Evolutionary conservation across 2,888 invertebrate genomes (phyloP), one percentile per base, ranked within the genome.

Genomic region (Noctua fimbriata): DNA sequence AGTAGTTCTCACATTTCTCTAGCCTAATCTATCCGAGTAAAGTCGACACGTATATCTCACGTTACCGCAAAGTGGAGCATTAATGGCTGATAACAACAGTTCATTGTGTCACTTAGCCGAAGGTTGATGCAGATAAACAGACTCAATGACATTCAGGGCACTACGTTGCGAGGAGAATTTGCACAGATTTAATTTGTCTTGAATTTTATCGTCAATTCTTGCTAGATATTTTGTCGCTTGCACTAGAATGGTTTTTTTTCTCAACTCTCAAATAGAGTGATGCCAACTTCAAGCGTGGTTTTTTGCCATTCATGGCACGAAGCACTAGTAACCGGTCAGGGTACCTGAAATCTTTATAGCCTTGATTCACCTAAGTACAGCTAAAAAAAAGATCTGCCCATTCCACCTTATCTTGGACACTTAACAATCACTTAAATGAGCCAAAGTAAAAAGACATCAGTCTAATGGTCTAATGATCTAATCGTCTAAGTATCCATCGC

Each of bases 1-100:
- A 81, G 78, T n/a, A 74, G 67, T 76, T 74, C 63, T 69, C 63
- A 36, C 67, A 84, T 87, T 80, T 84, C 76, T 58, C 70, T 67
- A 67, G 9, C 55, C 65, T 77, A 87, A 87, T 85, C 74, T 60
- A 70, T 69, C 28, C 52, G 65, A 58, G 84, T 80, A 49, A 69
- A 86, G 76, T 76, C 73, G 85, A 69, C 77, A 66, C 73, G 72
- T 66, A 67, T 66, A 67, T 82, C 86, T 91, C 91, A 89, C 87
- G 89, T 90, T 88, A 82, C 90, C 36, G 83, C 79, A 76, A 89
- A 91, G 88, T 91, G 89, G 88, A 84, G 70, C 82, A 82, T 77
- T 84, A 86, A 85, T 83, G 77, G 79, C 86, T 90, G 93, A 93
- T 93, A 93, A 91, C 89, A 86, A 85, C 83, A 89, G 93, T 93